Evolutionary conservation across 2,888 invertebrate genomes (phyloP).

Genomic region (Taenaris catops): DNA sequence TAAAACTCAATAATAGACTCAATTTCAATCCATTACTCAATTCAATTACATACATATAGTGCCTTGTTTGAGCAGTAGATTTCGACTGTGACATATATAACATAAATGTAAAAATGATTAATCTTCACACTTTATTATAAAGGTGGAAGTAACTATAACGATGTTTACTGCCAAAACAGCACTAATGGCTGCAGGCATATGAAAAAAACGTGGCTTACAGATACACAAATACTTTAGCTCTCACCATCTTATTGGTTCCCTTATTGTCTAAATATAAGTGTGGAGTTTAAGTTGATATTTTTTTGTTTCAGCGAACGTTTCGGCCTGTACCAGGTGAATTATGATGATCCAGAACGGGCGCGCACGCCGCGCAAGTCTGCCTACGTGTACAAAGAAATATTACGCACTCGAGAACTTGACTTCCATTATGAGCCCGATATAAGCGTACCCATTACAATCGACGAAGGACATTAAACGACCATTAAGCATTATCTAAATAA

Average conservation of each 20-base stretch:
- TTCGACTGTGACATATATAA: too few species aligned
- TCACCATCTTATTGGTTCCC: background rate
- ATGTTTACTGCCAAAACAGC: too few species aligned
- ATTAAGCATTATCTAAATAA: background rate
- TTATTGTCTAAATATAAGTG: background rate
- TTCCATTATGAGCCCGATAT: constrained; percentile 34
- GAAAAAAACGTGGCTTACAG: too few species aligned
- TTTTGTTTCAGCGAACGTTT: constrained; percentile 70
- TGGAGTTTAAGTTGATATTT: too few species aligned
- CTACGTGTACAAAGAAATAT: constrained; percentile 65
- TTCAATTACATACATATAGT: too few species aligned
- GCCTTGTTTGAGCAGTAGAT: too few species aligned
- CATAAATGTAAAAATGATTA: too few species aligned
- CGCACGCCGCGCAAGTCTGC: constrained; percentile 82
- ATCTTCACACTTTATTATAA: too few species aligned
- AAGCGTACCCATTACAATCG: constrained; percentile 22
- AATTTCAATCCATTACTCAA: too few species aligned
- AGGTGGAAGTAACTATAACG: too few species aligned
- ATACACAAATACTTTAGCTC: background rate
- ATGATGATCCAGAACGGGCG: constrained; percentile 73
- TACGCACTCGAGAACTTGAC: constrained; percentile 45
- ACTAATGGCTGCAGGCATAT: too few species aligned
- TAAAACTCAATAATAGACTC: too few species aligned
- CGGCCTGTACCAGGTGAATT: constrained; percentile 84
- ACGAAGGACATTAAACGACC: constrained; percentile 4